Evolutionary conservation across 2,797 vertebrate genomes (phyloP).

Genomic region (Sebastes taczanowskii): DNA sequence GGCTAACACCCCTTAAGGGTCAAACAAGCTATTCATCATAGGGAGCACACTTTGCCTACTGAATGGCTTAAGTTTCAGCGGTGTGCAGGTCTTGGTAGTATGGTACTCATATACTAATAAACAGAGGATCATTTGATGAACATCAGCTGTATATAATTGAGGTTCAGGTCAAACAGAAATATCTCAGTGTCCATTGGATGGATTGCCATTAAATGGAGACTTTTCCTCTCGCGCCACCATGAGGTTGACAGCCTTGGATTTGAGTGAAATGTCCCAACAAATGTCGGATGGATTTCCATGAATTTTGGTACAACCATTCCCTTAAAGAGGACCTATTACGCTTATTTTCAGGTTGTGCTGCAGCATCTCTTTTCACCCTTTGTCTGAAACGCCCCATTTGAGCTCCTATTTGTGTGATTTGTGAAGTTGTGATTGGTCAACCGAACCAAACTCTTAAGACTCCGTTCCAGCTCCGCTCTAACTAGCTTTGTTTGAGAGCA

Average conservation of each 20-base stretch:
- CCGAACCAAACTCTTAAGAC: too few species aligned
- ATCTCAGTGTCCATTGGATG: not conserved
- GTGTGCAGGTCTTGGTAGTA: not conserved
- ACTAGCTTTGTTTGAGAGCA: too few species aligned
- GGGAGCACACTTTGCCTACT: not conserved
- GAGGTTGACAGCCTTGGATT: not conserved
- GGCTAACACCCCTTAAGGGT: not conserved
- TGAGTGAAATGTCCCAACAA: too few species aligned
- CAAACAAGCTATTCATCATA: not conserved
- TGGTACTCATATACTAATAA: not conserved
- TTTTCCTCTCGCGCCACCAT: not conserved
- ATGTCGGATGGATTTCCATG: too few species aligned
- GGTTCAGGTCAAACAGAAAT: not conserved
- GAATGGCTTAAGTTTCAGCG: not conserved
- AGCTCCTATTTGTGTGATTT: too few species aligned
- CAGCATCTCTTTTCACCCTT: too few species aligned
- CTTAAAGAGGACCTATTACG: too few species aligned
- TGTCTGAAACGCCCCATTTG: too few species aligned
- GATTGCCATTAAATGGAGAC: not conserved
- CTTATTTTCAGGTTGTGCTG: too few species aligned
- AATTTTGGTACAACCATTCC: too few species aligned
- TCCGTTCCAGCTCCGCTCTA: too few species aligned
- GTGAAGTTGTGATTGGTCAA: too few species aligned
- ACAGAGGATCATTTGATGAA: not conserved
- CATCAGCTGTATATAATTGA: not conserved